These are phyloP conservation scores for Rotaria sp. DNA, from an alignment of 2,888 invertebrate genomes.

Conservation along the genomic window DNA sequence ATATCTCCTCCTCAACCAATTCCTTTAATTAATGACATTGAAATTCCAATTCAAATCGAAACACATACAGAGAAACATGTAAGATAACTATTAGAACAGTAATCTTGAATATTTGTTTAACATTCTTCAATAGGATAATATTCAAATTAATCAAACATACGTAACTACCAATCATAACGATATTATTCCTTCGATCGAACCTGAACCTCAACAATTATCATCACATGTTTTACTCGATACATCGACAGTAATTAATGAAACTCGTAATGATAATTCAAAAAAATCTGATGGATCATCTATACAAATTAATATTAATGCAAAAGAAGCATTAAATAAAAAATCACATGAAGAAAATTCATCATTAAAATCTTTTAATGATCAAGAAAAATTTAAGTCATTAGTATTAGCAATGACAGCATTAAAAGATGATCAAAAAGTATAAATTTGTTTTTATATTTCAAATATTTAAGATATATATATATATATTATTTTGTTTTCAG, in stretches of 20 bases:
- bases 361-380: not conserved
- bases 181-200: not conserved
- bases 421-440: constrained; percentile 24
- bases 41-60: not conserved
- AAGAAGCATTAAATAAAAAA: not conserved
- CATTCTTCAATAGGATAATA: not conserved
- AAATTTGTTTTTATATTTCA: not conserved
- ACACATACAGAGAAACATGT: not conserved
- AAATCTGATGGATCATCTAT: not conserved
- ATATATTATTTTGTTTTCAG: not conserved
- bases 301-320: not conserved
- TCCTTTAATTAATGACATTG: not conserved
- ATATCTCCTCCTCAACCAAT: not conserved
- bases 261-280: not conserved
- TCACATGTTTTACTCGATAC: not conserved
- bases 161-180: not conserved
- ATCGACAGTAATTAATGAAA: not conserved
- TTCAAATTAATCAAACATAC: not conserved
- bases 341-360: not conserved
- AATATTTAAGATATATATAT: too few relatives aligned
- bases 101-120: not conserved
- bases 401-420: not conserved
- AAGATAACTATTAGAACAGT: not conserved
- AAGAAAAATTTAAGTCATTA: not conserved
- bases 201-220: not conserved